A percentile compares a stretch with the other conserved stretches of the same genome.
Evolutionary conservation across 2,888 invertebrate genomes (phyloP).

Genomic region (Zootermopsis nevadensis): DNA sequence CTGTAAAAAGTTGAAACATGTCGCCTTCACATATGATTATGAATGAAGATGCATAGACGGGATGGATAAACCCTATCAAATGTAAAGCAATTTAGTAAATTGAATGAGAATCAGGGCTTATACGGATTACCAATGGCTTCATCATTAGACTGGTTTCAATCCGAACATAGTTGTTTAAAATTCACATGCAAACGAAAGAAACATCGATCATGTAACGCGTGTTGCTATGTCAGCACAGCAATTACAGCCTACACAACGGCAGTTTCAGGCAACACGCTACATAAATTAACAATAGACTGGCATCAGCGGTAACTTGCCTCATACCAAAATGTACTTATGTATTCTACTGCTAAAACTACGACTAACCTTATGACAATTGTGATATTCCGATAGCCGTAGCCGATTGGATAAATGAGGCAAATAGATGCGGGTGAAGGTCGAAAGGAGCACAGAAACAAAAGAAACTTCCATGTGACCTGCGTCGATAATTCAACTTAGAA

Average conservation of each 20-base stretch:
- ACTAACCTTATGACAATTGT: constrained; percentile 18
- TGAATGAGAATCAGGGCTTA: no score
- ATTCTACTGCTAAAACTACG: neutral
- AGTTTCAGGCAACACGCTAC: neutral
- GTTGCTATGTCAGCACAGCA: neutral
- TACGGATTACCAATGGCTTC: no score
- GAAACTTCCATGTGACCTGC: neutral
- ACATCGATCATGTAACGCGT: neutral
- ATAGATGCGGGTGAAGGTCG: constrained; percentile 25
- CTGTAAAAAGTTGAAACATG: no score
- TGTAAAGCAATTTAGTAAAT: no score
- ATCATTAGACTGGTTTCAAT: no score
- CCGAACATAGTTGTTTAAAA: no score
- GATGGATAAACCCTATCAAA: no score
- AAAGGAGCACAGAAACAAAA: neutral
- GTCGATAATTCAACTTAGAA: neutral
- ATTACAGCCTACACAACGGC: neutral
- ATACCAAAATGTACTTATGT: neutral
- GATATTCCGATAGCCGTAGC: neutral
- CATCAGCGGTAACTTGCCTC: neutral
- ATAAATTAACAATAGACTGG: neutral
- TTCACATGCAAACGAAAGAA: neutral
- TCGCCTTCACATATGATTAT: no score
- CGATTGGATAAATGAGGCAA: neutral
- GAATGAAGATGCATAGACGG: no score